Percentiles rank a stretch among this genome's conserved stretches.
These are phyloP conservation scores for Sminthopsis crassicaudata DNA, from an alignment of 2,113 vertebrate genomes.

Conservation along the genomic window DNA sequence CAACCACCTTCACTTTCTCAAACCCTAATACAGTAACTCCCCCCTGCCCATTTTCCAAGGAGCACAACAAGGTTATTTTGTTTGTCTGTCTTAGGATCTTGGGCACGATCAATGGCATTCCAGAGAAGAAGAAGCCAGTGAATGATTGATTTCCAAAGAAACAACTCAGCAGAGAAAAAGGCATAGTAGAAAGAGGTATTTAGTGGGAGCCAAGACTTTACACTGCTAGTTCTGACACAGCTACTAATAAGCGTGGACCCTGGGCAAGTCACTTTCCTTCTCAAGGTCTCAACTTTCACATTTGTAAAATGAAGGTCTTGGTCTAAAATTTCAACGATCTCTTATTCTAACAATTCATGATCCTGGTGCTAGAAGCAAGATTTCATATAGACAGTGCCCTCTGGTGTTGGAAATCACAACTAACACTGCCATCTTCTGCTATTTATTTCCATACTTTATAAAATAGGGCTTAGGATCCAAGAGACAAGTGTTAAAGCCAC, in stretches of 20 bases:
- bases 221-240: not conserved
- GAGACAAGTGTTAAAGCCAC: not conserved
- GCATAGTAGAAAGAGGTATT: not conserved
- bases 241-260: not conserved
- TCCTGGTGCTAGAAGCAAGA: not conserved
- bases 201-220: not conserved
- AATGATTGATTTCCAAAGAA: not conserved
- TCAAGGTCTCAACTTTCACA: not conserved
- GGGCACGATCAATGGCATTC: not conserved
- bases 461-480: not conserved
- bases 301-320: not conserved
- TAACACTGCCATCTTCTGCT: not conserved
- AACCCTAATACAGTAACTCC: not conserved
- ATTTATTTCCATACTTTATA: not conserved
- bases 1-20: not conserved
- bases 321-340: not conserved
- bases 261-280: not conserved
- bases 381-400: constrained; percentile 59
- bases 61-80: not conserved
- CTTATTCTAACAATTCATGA: not conserved
- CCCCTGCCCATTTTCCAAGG: not conserved
- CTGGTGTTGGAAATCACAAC: constrained; percentile 51
- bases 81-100: not conserved
- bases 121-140: not conserved
- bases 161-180: not conserved